These are phyloP conservation scores for Tipula confusa DNA, from an alignment of 2,888 invertebrate genomes.

Conservation along the genomic window DNA sequence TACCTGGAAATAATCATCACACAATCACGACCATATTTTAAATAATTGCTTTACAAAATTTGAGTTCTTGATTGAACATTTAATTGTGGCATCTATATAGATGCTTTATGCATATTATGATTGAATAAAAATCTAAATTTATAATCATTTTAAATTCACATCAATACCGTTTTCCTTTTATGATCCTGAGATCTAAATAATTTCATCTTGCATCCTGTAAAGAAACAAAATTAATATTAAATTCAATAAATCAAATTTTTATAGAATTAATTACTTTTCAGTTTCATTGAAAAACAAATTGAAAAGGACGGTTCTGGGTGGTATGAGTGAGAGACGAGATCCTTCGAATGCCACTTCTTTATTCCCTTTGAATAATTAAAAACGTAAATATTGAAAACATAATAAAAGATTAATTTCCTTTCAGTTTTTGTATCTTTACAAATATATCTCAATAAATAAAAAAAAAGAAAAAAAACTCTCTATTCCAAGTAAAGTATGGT, in stretches of 20 bases:
- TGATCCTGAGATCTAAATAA: not conserved
- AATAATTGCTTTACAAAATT: not conserved
- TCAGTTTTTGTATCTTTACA: not conserved
- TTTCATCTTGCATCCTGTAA: not conserved
- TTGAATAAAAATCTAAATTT: not conserved
- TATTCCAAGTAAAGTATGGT: not conserved
- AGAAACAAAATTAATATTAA: not conserved
- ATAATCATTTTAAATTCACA: not conserved
- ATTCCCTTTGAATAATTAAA: not conserved
- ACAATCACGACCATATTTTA: no score
- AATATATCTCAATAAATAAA: not conserved
- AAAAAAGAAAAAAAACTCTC: no score
- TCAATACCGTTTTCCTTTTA: not conserved
- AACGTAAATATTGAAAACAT: slow-evolving; percentile 1
- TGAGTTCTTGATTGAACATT: not conserved
- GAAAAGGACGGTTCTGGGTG: not conserved
- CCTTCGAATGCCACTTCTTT: not conserved
- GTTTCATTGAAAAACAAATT: not conserved
- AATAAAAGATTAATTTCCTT: not conserved
- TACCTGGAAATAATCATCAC: no score
- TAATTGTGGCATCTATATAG: no score
- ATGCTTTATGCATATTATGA: not conserved
- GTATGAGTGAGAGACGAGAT: not conserved
- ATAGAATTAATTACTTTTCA: not conserved
- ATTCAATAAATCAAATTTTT: not conserved